Evolutionary conservation across 23 tunicate genomes (phyloP), one percentile per base, ranked within the genome.

Genomic region (Styela clava): DNA sequence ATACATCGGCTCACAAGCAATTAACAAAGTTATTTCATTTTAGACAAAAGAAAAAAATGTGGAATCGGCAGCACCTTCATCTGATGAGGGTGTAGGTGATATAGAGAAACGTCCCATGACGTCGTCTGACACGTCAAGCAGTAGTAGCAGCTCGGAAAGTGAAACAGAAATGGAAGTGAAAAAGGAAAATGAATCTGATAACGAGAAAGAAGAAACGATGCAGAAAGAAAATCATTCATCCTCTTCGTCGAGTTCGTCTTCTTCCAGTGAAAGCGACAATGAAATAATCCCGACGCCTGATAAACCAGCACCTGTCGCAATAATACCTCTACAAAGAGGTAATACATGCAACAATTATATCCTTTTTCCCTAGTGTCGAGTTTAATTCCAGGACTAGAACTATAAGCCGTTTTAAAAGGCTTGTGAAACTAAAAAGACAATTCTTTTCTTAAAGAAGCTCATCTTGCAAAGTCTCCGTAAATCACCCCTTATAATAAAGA

Each of bases 41-140:
- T 44, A 44, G 56, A 12, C 7, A 12, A 44, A 44, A 44, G 56
- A 44, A 44, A 44, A 44, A 12, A 44, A 33, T 3, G 35, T 71
- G 5, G 64, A 36, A 76, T 44, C 64, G 19, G 35, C 81, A 26
- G 35, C 81, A 0, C 37, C 64, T 7, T 76, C 81, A 7, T 76
- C 81, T 64, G 81, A 76, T 26, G 81, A 71, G 69, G 68, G 85
- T 26, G 68, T 71, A 33, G 74, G 78, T 24, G 85, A 71, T 7
- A 61, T 69, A 27, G 33, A 68, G 61, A 35, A 82, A 64, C 3
- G 29, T 1, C 64, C 74, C 63, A 74, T 30, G 29, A 31, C 79
- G 29, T 74, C 61, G 16, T 51, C 78, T 24, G 69, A 63, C 37
- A 28, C 73, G 22, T 52, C 62, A 19, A 69, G 78, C 35, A 68